Evolutionary conservation across 2,797 vertebrate species (phyloP).

Genomic region (Sus cebifrons): DNA sequence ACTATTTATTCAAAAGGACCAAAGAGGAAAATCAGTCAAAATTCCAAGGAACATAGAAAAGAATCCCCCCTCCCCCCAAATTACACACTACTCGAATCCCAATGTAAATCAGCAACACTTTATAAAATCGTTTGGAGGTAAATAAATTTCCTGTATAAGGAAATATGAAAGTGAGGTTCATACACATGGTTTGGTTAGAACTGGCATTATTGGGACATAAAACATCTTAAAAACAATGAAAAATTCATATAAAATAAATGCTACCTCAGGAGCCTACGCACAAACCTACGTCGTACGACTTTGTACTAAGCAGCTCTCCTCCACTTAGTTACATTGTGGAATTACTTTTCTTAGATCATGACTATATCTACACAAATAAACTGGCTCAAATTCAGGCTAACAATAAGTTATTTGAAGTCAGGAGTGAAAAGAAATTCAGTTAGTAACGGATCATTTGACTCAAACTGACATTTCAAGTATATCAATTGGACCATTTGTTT

Average conservation of each 20-base stretch:
- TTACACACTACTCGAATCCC: slow-evolving; percentile 63
- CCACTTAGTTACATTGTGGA: neutral
- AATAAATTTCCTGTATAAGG: neutral
- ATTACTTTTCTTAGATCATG: slow-evolving; percentile 26
- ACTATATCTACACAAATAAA: slow-evolving; percentile 49
- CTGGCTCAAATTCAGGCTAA: slow-evolving; percentile 58
- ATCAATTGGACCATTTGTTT: slow-evolving; percentile 58
- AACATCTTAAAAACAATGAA: neutral
- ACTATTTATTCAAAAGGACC: slow-evolving; percentile 76
- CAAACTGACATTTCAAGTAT: slow-evolving; percentile 67
- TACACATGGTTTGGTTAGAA: neutral
- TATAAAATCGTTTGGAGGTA: slow-evolving; percentile 24
- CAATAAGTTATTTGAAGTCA: slow-evolving; percentile 71
- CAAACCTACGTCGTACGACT: neutral
- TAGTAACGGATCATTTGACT: slow-evolving; percentile 70
- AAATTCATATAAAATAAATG: neutral
- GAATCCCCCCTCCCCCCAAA: slow-evolving; percentile 62
- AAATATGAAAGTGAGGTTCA: slow-evolving; percentile 18
- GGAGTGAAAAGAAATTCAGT: slow-evolving; percentile 74
- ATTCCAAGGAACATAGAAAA: neutral
- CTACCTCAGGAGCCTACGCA: neutral
- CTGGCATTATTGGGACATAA: neutral
- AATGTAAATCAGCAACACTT: slow-evolving; percentile 62
- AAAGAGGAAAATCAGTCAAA: slow-evolving; percentile 76
- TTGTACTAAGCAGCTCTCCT: neutral